These are phyloP conservation scores for Luidia sarsii DNA, from an alignment of 53 echinoderm and acorn worm genomes.

Conservation along the genomic window DNA sequence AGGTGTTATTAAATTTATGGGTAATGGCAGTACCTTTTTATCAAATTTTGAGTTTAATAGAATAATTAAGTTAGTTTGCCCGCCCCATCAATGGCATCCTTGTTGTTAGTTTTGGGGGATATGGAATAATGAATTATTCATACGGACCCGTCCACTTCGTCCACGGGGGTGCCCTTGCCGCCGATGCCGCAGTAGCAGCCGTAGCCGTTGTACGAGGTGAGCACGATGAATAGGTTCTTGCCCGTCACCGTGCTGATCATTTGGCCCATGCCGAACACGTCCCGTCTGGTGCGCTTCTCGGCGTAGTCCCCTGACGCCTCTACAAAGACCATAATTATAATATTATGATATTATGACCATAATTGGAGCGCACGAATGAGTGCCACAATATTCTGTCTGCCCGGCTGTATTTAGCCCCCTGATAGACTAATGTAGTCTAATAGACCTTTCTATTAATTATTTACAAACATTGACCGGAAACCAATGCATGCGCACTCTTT, in stretches of 20 bases:
- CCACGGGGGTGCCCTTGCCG: constrained; percentile 50
- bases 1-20: too few relatives aligned
- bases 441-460: too few relatives aligned
- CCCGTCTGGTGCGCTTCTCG: neutral
- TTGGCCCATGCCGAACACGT: constrained; percentile 22
- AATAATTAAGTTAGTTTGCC: too few relatives aligned
- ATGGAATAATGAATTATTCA: too few relatives aligned
- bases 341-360: neutral
- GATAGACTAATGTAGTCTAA: too few relatives aligned
- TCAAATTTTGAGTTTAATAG: too few relatives aligned
- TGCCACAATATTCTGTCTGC: neutral
- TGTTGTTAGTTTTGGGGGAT: too few relatives aligned
- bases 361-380: neutral
- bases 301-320: neutral
- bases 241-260: constrained; percentile 19
- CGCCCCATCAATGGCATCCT: too few relatives aligned
- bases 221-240: constrained; percentile 48
- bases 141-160: constrained; percentile 53
- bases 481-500: too few relatives aligned
- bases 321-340: neutral
- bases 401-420: too few relatives aligned
- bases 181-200: constrained; percentile 73
- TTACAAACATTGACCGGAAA: too few relatives aligned
- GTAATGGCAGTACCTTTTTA: too few relatives aligned
- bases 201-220: constrained; percentile 49